Evolutionary conservation across 2,113 vertebrate genomes (phyloP).

Genomic region (Triplophysa rosa): DNA sequence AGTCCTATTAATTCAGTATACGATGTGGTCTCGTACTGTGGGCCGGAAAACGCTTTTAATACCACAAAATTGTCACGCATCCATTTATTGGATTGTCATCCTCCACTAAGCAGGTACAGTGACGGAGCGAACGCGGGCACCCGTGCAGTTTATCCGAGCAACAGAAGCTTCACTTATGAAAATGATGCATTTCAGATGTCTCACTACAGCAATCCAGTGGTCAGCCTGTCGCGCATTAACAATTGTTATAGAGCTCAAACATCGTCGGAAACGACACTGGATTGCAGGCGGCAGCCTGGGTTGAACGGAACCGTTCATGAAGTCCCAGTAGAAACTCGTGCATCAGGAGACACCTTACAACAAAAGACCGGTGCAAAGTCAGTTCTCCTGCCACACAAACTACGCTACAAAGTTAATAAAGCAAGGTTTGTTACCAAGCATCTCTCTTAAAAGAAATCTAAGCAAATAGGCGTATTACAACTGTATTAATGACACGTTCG

Average conservation of each 20-base stretch:
- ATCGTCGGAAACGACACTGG: not conserved
- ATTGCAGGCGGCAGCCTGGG: not conserved
- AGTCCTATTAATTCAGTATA: conserved; percentile 16
- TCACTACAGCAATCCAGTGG: not conserved
- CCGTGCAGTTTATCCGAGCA: not conserved
- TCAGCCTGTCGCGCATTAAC: not conserved
- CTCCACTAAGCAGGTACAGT: conserved; percentile 10
- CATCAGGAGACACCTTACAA: not conserved
- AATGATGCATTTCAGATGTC: not conserved
- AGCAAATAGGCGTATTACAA: not conserved
- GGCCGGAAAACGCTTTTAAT: not conserved
- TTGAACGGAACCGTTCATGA: not conserved
- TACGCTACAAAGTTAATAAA: conserved; percentile 57
- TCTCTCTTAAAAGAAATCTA: not conserved
- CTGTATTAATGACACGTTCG: not conserved
- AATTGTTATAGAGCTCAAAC: not conserved
- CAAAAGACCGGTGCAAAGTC: not conserved
- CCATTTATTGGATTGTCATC: not conserved
- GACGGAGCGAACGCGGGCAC: not conserved
- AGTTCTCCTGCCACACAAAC: conserved; percentile 59
- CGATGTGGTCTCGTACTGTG: not conserved
- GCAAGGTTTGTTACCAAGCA: not conserved
- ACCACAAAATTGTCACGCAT: not conserved
- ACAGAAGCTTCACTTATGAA: not conserved
- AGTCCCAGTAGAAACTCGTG: not conserved